Conservation (phyloP, 2,797 vertebrate genomes). For the Coregonus suidteri region DNA sequence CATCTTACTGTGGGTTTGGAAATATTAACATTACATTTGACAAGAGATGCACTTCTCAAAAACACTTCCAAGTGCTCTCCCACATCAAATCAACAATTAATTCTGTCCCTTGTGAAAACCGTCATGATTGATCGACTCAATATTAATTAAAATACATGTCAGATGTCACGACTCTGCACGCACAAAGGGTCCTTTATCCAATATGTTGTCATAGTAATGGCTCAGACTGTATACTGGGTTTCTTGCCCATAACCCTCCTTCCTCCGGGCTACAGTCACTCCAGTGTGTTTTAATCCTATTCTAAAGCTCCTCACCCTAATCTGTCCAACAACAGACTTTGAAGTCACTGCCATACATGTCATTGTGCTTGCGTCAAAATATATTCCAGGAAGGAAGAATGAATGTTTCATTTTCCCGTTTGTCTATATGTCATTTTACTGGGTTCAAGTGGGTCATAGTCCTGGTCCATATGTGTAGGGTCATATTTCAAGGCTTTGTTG, state of each 20-base stretch:
- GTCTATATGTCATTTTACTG: neutral
- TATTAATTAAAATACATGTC: slow-evolving; percentile 2
- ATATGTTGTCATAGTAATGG: slow-evolving; percentile 13
- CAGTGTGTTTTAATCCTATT: slow-evolving; percentile 24
- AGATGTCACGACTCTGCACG: neutral
- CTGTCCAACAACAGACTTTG: slow-evolving; percentile 16
- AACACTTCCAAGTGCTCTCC: neutral
- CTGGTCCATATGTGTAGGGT: neutral
- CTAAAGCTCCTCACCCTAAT: slow-evolving; percentile 23
- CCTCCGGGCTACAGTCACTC: slow-evolving; percentile 5
- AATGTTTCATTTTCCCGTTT: slow-evolving; percentile 8
- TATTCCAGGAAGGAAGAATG: neutral
- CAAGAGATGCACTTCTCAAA: neutral
- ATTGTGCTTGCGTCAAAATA: neutral
- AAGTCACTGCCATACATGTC: slow-evolving; percentile 19
- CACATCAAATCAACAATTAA: neutral
- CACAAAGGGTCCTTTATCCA: neutral
- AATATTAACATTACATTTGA: neutral
- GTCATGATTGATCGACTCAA: neutral
- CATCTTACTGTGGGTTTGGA: neutral
- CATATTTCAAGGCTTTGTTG: neutral
- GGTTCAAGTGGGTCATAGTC: neutral
- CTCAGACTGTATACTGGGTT: neutral
- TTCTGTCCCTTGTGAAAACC: neutral
- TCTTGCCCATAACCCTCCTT: neutral